phyloP scores from a whole-genome alignment of 2,888 invertebrate species.

The Yponomeuta cagnagella region DNA sequence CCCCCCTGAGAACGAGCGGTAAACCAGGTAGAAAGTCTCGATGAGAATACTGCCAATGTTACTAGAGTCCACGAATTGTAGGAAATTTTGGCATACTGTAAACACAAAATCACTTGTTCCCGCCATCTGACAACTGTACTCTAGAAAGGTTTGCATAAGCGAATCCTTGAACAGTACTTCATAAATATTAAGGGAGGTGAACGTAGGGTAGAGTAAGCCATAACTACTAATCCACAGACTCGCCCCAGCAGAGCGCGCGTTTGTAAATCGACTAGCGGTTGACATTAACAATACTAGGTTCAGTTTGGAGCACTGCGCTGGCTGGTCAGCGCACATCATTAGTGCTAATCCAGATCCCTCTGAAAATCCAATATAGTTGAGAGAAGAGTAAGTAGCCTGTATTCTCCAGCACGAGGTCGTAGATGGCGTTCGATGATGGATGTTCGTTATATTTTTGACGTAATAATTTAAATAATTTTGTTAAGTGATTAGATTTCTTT shows the following conservation, averaged over 20 bases:
- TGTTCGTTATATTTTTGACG: too few relatives aligned
- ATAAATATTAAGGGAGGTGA: not conserved
- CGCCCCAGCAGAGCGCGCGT: not conserved
- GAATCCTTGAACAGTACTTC: not conserved
- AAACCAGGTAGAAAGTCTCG: not conserved
- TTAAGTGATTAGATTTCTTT: too few relatives aligned
- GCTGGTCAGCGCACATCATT: conserved; percentile 12
- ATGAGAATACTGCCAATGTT: not conserved
- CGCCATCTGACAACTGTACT: not conserved
- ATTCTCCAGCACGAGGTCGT: conserved; percentile 57
- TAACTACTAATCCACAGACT: not conserved
- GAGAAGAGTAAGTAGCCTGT: conserved; percentile 15
- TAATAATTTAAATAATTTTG: too few relatives aligned
- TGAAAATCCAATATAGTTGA: conserved; percentile 84
- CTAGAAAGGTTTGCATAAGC: not conserved
- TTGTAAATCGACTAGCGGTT: not conserved
- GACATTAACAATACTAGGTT: not conserved
- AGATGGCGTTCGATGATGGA: too few relatives aligned
- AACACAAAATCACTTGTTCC: too few relatives aligned
- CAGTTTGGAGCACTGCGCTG: not conserved
- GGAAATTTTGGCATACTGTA: not conserved
- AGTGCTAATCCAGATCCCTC: conserved; percentile 70
- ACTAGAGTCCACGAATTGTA: not conserved
- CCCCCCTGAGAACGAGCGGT: not conserved
- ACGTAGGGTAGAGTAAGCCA: not conserved